Base-by-base conservation (phyloP, 1,140 invertebrate species). In the Cepaea nemoralis region DNA sequence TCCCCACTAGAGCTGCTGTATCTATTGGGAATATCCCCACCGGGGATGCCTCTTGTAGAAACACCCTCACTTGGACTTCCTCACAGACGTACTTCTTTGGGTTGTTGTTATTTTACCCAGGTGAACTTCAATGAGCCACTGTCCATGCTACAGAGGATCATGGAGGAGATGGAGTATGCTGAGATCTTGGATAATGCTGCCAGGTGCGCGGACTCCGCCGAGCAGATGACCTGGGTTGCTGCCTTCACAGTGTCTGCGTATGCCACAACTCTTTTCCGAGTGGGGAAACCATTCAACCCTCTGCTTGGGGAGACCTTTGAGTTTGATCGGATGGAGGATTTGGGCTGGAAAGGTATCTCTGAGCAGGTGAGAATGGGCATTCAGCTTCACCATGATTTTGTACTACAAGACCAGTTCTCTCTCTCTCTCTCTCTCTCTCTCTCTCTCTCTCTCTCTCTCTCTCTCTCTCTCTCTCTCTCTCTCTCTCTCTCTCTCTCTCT, bases 81-180 rank as follows among this genome's bases (percentile, higher is more conserved):
- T n/a, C n/a, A n/a, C n/a, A n/a, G n/a, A n/a, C n/a, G n/a, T n/a
- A n/a, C n/a, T n/a, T n/a, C n/a, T n/a, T n/a, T n/a, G n/a, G n/a
- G n/a, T n/a, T n/a, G 42, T 45, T 8, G 19, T 45, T 10, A 8
- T 45, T 45, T 45, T 45, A 10, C 67, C 63, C 86, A 94, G 89
- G 97, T 99, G 24, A 99, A 99, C 93, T 99, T 99, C 92, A 99
- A 97, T 87, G 99, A 99, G 92, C 99, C 99, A 0, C 92, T 99
- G 70, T 99, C 98, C 22, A 99, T 99, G 95, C 93, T 99, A 81
- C 99, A 99, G 93, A 93, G 98, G 86, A 93, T 99, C 79, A 97
- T 96, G 0, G 99, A 99, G 93, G 98, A 99, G 90, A 98, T 97
- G 92, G 99, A 99, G 92, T 99, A 99, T 92, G 94, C 97, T 22